Base-by-base conservation (phyloP, 2,888 invertebrate species). In the Agrotis segetum region DNA sequence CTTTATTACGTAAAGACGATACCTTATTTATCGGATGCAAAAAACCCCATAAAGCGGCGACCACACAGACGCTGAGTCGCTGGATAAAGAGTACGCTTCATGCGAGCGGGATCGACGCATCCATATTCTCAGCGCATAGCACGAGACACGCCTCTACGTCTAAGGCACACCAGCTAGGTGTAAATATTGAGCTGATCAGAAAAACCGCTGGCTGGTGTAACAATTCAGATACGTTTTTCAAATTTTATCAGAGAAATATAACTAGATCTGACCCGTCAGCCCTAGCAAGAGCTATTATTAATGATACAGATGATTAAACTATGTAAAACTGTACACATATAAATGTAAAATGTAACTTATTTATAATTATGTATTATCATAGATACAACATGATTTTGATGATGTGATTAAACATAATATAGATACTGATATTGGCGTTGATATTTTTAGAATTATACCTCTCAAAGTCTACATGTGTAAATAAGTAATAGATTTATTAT, bases 391-490 rank as follows among this genome's bases (percentile, higher is more conserved):
- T 17, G 17, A 53, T 53, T 24, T 53, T 53, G 24, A 53, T 53
- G 53, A 53, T 53, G 53, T 53, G 21, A 24, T 53, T 53, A 24
- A 53, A 53, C 17, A 53, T 24, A 24, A 55, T 17, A 29, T 55
- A 17, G 24, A 29, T 29, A 17, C 17, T 55, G 14, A 55, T 55
- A 53, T 24, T 17, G 17, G 24, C 17, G 29, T 55, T 55, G 24
- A 55, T 55, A 55, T 29, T 55, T 55, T 55, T 19, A 55, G 55
- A 55, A 55, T 53, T 24, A 29, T 17, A 3, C 11, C 24, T 44
- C 40, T 59, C 19, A 44, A 59, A 44, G 44, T 59, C 17, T 17
- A 55, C 7, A 29, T 55, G 17, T 55, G 55, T 55, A 55, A 55
- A 55, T 55, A 55, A 24, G 24, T 11, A 55, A 17, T 24, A 24